Evolutionary conservation across 1,140 invertebrate species (phyloP), one percentile per base, ranked within the genome.

Genomic region (Papilio helenus): DNA sequence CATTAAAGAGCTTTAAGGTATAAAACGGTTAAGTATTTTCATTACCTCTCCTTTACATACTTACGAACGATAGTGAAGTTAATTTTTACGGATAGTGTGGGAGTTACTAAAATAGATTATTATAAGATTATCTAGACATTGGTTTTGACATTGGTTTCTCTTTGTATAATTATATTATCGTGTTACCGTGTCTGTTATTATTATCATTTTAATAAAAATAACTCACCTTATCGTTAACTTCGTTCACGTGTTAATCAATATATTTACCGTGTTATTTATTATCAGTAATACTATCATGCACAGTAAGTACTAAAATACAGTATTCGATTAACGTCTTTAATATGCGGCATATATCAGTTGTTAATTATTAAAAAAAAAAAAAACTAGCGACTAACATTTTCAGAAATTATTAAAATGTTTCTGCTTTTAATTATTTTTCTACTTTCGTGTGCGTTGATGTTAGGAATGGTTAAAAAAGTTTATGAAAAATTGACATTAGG

Each of bases 1-100:
- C 55, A 65, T 77, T 77, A 77, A 77, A 65, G 76, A 76, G 76
- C 76, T 77, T 65, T 77, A 77, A 46, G 76, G 55, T 55, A 76
- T 76, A 76, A 55, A 76, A 55, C 74, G 51, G 20, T 58, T 58
- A 55, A 76, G 49, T 76, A 55, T 51, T 76, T 55, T 58, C 74
- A 55, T 76, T 51, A 29, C 51, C 26, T 26, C 55, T 23, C n/a
- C 55, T 61, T 3, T 10, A 26, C 58, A 61, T 61, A 23, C 9
- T 61, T 68, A 68, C 61, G 1, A 16, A 34, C 3, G 14, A 26
- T 14, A 61, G 58, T 26, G 23, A 26, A 26, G 20, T 23, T 26
- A 26, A 61, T 12, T 61, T 23, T 23, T 23, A 23, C 7, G 8
- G 0, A n/a, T 58, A 29, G 23, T 29, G 14, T 68, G 1, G 26